Percentiles rank a stretch among this genome's conserved stretches.
phyloP scores from a whole-genome alignment of 2,797 vertebrate species.

The Anas bernieri region DNA sequence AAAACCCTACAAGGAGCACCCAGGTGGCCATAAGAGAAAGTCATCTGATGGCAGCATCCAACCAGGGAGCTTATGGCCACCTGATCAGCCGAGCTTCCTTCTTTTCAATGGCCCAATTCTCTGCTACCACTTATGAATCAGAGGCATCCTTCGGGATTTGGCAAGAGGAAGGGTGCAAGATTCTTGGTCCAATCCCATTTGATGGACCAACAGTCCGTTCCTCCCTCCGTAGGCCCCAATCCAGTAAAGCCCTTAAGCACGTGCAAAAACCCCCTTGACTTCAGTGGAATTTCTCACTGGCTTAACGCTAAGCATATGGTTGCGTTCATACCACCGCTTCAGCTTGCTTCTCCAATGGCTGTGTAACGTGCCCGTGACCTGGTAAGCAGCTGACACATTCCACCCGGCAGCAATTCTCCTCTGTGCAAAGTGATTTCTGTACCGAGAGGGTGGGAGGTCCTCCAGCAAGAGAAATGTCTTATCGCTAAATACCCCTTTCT shows the following conservation, averaged over 20 bases:
- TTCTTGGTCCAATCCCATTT: conserved; percentile 55
- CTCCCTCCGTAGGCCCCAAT: neutral
- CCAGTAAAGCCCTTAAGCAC: conserved; percentile 70
- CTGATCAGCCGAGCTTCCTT: conserved; percentile 4
- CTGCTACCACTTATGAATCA: conserved; percentile 43
- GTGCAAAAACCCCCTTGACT: conserved; percentile 58
- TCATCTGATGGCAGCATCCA: neutral
- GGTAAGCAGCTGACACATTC: conserved; percentile 67
- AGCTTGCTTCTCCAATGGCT: neutral
- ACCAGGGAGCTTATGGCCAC: neutral
- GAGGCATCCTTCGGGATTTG: conserved; percentile 52
- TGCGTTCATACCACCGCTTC: neutral
- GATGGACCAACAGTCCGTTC: neutral
- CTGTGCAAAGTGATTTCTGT: neutral
- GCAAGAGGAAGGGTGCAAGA: conserved; percentile 58
- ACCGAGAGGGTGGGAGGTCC: neutral
- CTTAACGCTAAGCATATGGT: conserved; percentile 57
- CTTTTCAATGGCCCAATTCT: conserved; percentile 15
- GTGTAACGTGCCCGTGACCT: neutral
- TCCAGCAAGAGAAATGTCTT: neutral
- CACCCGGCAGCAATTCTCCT: conserved; percentile 21
- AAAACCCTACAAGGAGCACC: neutral
- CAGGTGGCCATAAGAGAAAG: neutral
- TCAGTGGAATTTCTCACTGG: conserved; percentile 71
- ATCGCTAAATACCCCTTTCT: neutral